Percentiles rank a stretch among this genome's conserved stretches.
phyloP scores from a whole-genome alignment of 2,113 vertebrate genomes.

The Hassar affinis region DNA sequence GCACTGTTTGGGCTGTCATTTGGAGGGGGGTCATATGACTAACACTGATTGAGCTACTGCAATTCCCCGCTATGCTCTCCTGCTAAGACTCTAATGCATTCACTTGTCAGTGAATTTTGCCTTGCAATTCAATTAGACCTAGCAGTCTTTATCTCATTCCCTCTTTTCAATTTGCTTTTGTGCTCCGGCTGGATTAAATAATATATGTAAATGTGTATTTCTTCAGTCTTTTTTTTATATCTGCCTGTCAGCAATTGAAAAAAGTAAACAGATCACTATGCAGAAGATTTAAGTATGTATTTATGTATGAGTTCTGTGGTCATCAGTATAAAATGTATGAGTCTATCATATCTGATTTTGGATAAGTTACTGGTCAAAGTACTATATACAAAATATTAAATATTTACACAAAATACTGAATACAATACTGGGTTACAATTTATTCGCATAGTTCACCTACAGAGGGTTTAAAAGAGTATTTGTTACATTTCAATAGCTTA shows the following conservation, averaged over 20 bases:
- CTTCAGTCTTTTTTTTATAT: background rate
- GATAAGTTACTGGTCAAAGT: background rate
- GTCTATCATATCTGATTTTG: background rate
- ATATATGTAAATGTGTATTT: background rate
- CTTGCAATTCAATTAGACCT: conserved; percentile 36
- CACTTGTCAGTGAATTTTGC: conserved; percentile 20
- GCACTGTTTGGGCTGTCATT: conserved; percentile 24
- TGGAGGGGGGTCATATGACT: conserved; percentile 2
- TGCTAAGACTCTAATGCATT: conserved; percentile 24
- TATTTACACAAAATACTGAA: background rate
- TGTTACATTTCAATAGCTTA: no score
- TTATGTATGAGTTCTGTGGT: background rate
- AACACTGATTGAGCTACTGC: conserved; percentile 30
- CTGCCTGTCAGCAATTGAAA: background rate
- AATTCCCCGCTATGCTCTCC: conserved; percentile 18
- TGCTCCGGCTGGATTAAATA: conserved; percentile 24
- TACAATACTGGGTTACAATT: background rate
- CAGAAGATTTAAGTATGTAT: background rate
- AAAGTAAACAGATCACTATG: background rate
- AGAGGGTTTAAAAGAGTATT: no score
- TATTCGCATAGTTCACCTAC: no score
- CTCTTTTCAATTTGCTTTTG: conserved; percentile 17
- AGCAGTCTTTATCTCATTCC: conserved; percentile 8
- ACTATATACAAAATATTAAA: background rate
- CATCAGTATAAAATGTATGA: background rate